phyloP scores from a whole-genome alignment of 2,888 invertebrate genomes.

The Thereva nobilitata region DNA sequence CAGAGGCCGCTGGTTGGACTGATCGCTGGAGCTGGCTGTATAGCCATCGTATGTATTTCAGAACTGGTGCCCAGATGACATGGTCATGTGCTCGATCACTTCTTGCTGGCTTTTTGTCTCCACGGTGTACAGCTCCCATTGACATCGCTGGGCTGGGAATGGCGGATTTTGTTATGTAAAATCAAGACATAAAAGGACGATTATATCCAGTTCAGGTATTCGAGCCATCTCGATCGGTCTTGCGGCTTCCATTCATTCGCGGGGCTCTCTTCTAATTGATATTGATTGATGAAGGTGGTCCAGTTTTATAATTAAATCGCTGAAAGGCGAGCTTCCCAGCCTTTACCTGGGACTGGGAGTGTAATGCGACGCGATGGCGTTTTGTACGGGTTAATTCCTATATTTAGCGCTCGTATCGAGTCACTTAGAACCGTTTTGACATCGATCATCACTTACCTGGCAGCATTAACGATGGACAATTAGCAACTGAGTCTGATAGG shows the following conservation, averaged over 20 bases:
- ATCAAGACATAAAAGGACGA: constrained; percentile 31
- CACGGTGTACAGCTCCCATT: background rate
- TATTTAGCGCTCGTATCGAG: constrained; percentile 17
- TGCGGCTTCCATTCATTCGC: constrained; percentile 6
- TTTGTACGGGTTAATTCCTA: constrained; percentile 1
- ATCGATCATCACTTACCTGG: constrained; percentile 21
- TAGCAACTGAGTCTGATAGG: constrained; percentile 21
- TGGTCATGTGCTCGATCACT: constrained; percentile 30
- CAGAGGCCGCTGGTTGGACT: constrained; percentile 13
- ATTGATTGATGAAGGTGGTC: constrained; percentile 41
- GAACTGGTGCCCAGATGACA: constrained; percentile 25
- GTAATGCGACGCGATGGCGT: constrained; percentile 2
- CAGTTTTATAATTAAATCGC: constrained; percentile 19
- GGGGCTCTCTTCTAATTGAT: constrained; percentile 39
- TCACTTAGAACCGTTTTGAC: constrained; percentile 14
- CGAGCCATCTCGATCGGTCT: constrained; percentile 25
- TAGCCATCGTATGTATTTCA: background rate
- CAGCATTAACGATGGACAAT: constrained; percentile 39
- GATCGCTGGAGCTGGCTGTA: background rate
- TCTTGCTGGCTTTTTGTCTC: background rate
- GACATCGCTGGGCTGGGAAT: background rate
- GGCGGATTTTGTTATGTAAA: constrained; percentile 23
- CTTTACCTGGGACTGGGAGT: background rate
- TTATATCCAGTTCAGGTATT: constrained; percentile 17
- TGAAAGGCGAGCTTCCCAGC: background rate